Evolutionary conservation across 2,113 vertebrate genomes (phyloP), one percentile per base, ranked within the genome.

Genomic region (Osmerus eperlanus): DNA sequence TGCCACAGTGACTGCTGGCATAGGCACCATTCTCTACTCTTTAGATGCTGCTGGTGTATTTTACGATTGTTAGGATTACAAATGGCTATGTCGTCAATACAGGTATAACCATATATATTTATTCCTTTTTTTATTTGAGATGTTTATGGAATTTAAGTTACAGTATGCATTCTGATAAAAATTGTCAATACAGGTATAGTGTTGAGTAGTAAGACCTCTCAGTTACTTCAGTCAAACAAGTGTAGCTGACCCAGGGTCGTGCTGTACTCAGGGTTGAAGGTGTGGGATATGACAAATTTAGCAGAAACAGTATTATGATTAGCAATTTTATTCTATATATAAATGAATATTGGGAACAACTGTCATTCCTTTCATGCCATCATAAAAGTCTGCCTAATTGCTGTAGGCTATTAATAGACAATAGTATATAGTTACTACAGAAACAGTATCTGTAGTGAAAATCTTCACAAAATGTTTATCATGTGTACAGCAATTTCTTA

Each of bases 1-100:
- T 59, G 60, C 56, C 59, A 51, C 59, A 13, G 14, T 71, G n/a
- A 62, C 36, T 47, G 69, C 69, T 18, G n/a, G 9, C 41, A 62
- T 9, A 5, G 19, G 54, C 19, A 52, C 51, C 36, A n/a, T 52
- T 29, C 11, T 71, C 5, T 18, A 51, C 3, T 25, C 19, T 52
- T 2, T 71, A 7, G 58, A 71, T 21, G 12, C 60, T 3, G 18
- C 25, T 25, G 14, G 52, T 28, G 12, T 55, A 15, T 16, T 54
- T 6, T 11, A 21, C 19, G 8, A 13, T 18, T 68, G 14, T 13
- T 9, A 54, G 5, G 13, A 63, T 29, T 23, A 25, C 5, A n/a
- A 21, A 1, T 21, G 21, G 21, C 5, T 18, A 7, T 56, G 54
- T 56, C 16, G 3, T 1, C 3, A n/a, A 56, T 56, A 56, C n/a